Evolutionary conservation across 53 echinoderm and acorn worm species (phyloP).

Genomic region (Arbacia lixula): DNA sequence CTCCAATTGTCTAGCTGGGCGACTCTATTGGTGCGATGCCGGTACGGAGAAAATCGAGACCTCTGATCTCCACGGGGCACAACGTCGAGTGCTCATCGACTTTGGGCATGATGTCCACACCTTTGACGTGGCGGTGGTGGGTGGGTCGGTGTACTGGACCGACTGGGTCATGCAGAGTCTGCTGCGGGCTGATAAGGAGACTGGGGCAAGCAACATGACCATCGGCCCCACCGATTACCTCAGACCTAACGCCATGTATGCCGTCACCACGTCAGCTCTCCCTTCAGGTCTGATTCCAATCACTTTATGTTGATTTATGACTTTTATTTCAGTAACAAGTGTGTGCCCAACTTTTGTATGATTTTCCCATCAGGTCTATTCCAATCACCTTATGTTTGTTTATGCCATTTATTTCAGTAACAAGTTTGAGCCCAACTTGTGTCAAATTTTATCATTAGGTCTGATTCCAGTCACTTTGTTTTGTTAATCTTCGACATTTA

Average conservation of each 20-base stretch:
- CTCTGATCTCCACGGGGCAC: constrained; percentile 56
- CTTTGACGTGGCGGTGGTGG: constrained; percentile 62
- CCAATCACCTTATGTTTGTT: neutral
- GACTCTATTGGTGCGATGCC: constrained; percentile 87
- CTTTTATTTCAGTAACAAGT: constrained; percentile 20
- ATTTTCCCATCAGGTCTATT: constrained; percentile 9
- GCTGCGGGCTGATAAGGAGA: constrained; percentile 63
- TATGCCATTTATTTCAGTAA: constrained; percentile 24
- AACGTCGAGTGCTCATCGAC: constrained; percentile 40
- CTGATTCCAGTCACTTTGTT: neutral
- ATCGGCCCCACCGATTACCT: constrained; percentile 55
- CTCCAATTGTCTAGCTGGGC: neutral
- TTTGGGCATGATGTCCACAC: constrained; percentile 60
- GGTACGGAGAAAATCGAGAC: constrained; percentile 64
- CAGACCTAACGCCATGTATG: constrained; percentile 64
- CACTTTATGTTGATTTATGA: neutral
- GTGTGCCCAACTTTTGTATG: no score
- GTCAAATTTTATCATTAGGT: constrained; percentile 8
- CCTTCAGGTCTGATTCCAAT: neutral
- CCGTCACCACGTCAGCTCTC: neutral
- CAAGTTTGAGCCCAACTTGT: no score
- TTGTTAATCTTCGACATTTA: no score
- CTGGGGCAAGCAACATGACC: constrained; percentile 23
- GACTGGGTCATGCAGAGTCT: constrained; percentile 68
- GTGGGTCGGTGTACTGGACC: constrained; percentile 70